Conservation (phyloP, 2,888 invertebrate genomes). For the Corythucha ciliata region DNA sequence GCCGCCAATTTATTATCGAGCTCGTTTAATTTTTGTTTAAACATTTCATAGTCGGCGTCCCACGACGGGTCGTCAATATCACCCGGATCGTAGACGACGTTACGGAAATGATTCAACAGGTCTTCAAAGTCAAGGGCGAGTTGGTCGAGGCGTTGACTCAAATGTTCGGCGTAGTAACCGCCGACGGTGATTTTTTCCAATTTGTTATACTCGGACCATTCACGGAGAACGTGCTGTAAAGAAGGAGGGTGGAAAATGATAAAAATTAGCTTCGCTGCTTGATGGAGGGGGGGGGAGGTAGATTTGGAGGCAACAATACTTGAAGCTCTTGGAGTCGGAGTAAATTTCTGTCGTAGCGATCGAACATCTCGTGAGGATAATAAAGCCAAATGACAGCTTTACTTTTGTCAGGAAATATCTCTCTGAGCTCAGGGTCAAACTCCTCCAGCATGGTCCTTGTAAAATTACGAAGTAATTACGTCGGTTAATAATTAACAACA, state of each 20-base stretch:
- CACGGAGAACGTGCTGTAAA: slow-evolving; percentile 13
- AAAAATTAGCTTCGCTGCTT: not conserved
- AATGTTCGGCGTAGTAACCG: slow-evolving; percentile 54
- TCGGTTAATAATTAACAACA: not conserved
- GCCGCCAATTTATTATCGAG: slow-evolving; percentile 70
- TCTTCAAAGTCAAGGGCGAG: slow-evolving; percentile 40
- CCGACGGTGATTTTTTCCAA: slow-evolving; percentile 77
- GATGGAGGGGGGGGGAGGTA: not conserved
- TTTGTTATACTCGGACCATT: slow-evolving; percentile 52
- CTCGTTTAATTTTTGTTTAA: slow-evolving; percentile 51
- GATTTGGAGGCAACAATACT: too few relatives aligned
- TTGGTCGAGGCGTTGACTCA: slow-evolving; percentile 47
- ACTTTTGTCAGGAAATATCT: slow-evolving; percentile 7
- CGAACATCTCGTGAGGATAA: slow-evolving; percentile 14
- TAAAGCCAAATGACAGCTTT: slow-evolving; percentile 13
- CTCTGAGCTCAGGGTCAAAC: slow-evolving; percentile 8
- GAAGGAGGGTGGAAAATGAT: not conserved
- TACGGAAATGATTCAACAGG: slow-evolving; percentile 43
- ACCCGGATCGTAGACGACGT: slow-evolving; percentile 59
- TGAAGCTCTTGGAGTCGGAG: slow-evolving; percentile 17
- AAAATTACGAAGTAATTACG: not conserved
- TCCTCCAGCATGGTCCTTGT: slow-evolving; percentile 2
- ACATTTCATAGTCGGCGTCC: slow-evolving; percentile 52
- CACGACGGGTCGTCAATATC: slow-evolving; percentile 60
- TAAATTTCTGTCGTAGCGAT: slow-evolving; percentile 12